Evolutionary conservation across 2,888 invertebrate species (phyloP).

Genomic region (Pycnomerus fuliginosus): DNA sequence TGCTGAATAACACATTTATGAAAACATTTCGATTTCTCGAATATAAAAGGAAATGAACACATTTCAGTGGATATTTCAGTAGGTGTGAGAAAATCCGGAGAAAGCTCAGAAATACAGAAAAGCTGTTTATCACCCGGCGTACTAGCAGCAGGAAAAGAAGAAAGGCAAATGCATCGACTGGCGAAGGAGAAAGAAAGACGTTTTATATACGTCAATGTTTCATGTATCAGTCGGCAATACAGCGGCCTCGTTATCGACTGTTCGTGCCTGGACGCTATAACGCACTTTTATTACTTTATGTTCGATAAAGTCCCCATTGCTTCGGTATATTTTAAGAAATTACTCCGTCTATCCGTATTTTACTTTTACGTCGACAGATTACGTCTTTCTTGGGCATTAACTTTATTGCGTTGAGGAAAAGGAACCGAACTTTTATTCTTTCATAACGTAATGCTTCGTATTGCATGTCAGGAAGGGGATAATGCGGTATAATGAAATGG

Average conservation of each 20-base stretch:
- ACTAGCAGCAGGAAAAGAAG: conserved; percentile 24
- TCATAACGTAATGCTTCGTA: conserved; percentile 12
- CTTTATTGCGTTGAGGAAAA: conserved; percentile 33
- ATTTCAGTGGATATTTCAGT: conserved; percentile 36
- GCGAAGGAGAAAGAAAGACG: conserved; percentile 11
- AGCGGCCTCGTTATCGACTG: conserved; percentile 42
- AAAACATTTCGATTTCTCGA: conserved; percentile 33
- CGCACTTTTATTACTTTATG: conserved; percentile 49
- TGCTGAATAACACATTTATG: conserved; percentile 31
- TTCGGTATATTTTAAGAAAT: conserved; percentile 50
- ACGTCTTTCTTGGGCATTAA: conserved; percentile 37
- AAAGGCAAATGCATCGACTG: conserved; percentile 7
- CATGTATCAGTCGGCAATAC: conserved; percentile 41
- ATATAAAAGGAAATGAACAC: conserved; percentile 38
- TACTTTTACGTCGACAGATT: conserved; percentile 35
- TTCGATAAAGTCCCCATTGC: conserved; percentile 48
- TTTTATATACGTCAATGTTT: conserved; percentile 17
- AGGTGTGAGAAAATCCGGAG: conserved; percentile 37
- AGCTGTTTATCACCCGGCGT: conserved; percentile 36
- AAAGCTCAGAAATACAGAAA: conserved; percentile 36
- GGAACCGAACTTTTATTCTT: conserved; percentile 27
- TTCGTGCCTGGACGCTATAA: conserved; percentile 51
- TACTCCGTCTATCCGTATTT: conserved; percentile 36
- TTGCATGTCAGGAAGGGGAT: conserved; percentile 34
- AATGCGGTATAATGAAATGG: conserved; percentile 30